Evolutionary conservation across 2,888 invertebrate genomes (phyloP).

Genomic region (Elmis aenea): DNA sequence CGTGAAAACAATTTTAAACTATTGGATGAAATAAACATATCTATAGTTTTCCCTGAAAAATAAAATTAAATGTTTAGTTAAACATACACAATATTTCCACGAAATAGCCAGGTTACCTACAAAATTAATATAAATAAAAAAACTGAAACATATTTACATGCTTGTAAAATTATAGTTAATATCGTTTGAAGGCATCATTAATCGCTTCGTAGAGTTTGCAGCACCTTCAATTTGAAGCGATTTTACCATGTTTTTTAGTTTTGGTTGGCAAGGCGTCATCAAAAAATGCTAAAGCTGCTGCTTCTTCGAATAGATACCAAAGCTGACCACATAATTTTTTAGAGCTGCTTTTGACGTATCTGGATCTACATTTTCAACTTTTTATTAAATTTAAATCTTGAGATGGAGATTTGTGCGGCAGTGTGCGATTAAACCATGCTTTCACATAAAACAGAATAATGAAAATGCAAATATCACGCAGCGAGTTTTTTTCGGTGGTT

Average conservation of each 20-base stretch:
- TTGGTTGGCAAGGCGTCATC: conserved; percentile 17
- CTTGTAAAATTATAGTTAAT: too few species aligned
- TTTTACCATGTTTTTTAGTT: background rate
- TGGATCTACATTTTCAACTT: conserved; percentile 20
- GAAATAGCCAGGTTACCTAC: too few species aligned
- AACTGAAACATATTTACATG: too few species aligned
- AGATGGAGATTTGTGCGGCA: conserved; percentile 9
- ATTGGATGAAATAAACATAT: too few species aligned
- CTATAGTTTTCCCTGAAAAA: background rate
- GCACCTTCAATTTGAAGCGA: background rate
- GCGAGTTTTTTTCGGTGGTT: conserved; percentile 15
- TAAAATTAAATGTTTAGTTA: background rate
- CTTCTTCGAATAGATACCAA: conserved; percentile 25
- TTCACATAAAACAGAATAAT: conserved; percentile 27
- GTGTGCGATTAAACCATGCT: conserved; percentile 26
- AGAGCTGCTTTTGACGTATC: conserved; percentile 22
- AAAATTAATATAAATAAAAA: too few species aligned
- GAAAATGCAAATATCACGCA: conserved; percentile 23
- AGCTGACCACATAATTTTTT: conserved; percentile 23
- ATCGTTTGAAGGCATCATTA: too few species aligned
- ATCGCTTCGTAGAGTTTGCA: too few species aligned
- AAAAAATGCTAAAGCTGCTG: conserved; percentile 13
- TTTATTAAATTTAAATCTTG: conserved; percentile 20
- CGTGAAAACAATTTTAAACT: too few species aligned
- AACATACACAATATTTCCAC: too few species aligned